These are phyloP conservation scores for Trigoniulus corallinus DNA, from an alignment of 1,140 invertebrate genomes.

Conservation along the genomic window DNA sequence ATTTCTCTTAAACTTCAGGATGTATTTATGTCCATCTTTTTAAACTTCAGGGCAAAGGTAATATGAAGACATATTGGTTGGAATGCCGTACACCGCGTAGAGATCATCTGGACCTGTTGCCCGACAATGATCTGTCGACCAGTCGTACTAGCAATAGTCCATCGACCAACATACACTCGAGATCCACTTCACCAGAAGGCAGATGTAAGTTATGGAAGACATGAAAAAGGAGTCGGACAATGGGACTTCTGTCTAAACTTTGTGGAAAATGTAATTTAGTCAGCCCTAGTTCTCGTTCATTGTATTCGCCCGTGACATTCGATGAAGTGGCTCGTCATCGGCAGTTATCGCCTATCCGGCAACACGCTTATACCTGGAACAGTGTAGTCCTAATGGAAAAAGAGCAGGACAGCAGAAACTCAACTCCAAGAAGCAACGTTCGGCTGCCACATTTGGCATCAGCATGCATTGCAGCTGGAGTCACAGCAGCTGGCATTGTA, in stretches of 20 bases:
- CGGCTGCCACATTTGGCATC: too few relatives aligned
- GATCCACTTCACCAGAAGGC: too few relatives aligned
- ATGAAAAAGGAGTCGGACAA: not conserved
- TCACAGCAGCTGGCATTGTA: too few relatives aligned
- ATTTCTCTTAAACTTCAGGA: not conserved
- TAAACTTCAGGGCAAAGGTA: constrained; percentile 32
- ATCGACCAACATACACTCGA: too few relatives aligned
- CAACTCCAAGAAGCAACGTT: too few relatives aligned
- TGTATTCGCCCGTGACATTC: constrained; percentile 65
- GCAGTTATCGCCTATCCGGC: not conserved
- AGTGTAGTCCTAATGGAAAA: too few relatives aligned
- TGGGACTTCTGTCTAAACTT: not conserved
- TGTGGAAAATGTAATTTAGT: constrained; percentile 23
- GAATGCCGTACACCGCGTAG: not conserved
- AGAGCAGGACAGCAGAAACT: too few relatives aligned
- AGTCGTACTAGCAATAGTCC: too few relatives aligned
- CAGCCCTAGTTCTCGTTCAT: constrained; percentile 20
- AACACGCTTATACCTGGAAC: not conserved
- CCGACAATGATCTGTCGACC: not conserved
- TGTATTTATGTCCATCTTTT: too few relatives aligned
- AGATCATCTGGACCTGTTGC: not conserved
- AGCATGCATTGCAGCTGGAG: too few relatives aligned
- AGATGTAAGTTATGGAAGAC: not conserved
- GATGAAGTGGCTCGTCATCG: constrained; percentile 52
- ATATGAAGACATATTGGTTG: constrained; percentile 89